Evolutionary conservation across 2,797 vertebrate species (phyloP), one percentile per base, ranked within the genome.

Genomic region (Xerus rutilus): DNA sequence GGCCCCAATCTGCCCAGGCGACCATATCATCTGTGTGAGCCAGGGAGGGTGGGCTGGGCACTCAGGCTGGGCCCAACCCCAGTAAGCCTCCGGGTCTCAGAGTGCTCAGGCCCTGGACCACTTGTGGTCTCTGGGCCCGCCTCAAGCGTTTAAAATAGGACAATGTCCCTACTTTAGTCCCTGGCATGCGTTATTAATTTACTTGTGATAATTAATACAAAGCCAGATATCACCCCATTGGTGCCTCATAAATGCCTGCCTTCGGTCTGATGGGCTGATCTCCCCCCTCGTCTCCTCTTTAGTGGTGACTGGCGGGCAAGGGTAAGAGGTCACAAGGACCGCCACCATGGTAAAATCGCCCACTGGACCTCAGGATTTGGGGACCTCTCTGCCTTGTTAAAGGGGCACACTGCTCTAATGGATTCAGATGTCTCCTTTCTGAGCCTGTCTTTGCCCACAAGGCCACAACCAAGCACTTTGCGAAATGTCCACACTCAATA

Each of bases 121-220:
- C 70, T 45, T 78, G 83, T 93, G 85, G 84, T 87, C 87, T 89
- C 93, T 32, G 57, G 67, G 57, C 28, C 73, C 83, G 49, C 57
- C 82, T 57, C 43, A 86, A n/a, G 64, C 32, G 62, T 92, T 76
- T 83, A 32, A 23, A 84, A 35, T 17, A 91, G 85, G 67, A 86
- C 54, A 70, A 0, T 20, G 18, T 39, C 74, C 91, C 87, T 54
- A 17, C 52, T 76, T 47, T 35, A 23, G 28, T 89, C 84, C 57
- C 82, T 91, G 85, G 76, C 73, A 88, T 67, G 32, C 2, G 0
- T 57, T 93, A 73, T 59, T 92, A 89, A 95, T 90, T 93, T 83
- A 77, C 87, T 85, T 76, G 54, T 21, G 54, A 85, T 90, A 83
- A 95, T 97, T 89, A 94, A 83, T 89, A 86, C 65, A 86, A 87